Evolutionary conservation across 1,140 invertebrate genomes (phyloP).

Genomic region (Cydia strobilella): DNA sequence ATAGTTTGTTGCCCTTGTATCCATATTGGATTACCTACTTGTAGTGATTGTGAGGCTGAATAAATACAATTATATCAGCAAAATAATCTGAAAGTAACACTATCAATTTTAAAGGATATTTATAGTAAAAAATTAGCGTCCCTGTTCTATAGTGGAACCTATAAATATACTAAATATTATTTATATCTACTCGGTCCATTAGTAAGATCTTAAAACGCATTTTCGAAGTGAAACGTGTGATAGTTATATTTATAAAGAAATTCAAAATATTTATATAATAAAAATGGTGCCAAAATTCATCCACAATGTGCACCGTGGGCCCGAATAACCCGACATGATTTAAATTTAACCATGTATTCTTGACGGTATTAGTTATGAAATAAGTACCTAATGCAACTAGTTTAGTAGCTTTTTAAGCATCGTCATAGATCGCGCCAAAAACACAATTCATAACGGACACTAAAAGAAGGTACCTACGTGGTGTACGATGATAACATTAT

Average conservation of each 20-base stretch:
- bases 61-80: background rate
- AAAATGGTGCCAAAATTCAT: background rate
- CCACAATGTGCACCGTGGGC: background rate
- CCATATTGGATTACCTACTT: background rate
- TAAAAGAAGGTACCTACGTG: too few relatives aligned
- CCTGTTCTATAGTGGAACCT: background rate
- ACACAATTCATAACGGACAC: too few relatives aligned
- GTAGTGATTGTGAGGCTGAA: background rate
- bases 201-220: background rate
- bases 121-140: background rate
- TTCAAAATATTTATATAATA: background rate
- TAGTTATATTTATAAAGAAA: background rate
- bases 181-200: background rate
- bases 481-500: too few relatives aligned
- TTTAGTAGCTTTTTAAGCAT: too few relatives aligned
- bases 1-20: background rate
- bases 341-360: too few relatives aligned
- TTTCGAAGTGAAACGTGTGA: background rate
- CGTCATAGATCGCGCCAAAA: too few relatives aligned
- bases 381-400: too few relatives aligned
- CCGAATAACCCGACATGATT: background rate
- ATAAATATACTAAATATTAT: background rate
- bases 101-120: background rate
- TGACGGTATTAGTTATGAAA: too few relatives aligned
- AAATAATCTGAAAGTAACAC: background rate